phyloP scores from a whole-genome alignment of 2,797 vertebrate species.

The Gephyroberyx darwinii region DNA sequence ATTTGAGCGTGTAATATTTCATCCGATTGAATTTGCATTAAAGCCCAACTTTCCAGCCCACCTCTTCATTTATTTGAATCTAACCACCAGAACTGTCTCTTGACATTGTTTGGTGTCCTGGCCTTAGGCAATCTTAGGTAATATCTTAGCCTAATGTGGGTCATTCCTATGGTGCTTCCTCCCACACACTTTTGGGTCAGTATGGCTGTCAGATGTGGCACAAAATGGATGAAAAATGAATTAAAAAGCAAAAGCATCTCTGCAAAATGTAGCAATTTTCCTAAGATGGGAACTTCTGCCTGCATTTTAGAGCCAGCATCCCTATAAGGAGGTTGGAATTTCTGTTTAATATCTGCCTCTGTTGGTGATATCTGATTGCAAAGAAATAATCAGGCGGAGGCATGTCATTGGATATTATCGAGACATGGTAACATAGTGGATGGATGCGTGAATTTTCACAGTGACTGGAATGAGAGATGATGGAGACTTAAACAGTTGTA shows the following conservation, averaged over 20 bases:
- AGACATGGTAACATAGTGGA: conserved; percentile 6
- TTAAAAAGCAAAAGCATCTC: conserved; percentile 3
- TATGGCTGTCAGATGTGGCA: background rate
- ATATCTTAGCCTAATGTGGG: conserved; percentile 35
- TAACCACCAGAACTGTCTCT: conserved; percentile 49
- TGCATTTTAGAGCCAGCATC: background rate
- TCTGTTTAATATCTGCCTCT: conserved; percentile 11
- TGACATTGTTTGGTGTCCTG: conserved; percentile 47
- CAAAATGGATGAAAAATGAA: background rate
- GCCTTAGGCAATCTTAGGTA: conserved; percentile 32
- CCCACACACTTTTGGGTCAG: conserved; percentile 6
- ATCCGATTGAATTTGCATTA: conserved; percentile 76
- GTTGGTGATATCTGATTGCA: conserved; percentile 27
- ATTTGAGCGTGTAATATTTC: conserved; percentile 77
- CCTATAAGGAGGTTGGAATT: background rate
- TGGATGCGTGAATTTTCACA: conserved; percentile 47
- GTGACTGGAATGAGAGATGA: conserved; percentile 33
- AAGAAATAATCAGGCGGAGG: conserved; percentile 22
- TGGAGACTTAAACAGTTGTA: conserved; percentile 46
- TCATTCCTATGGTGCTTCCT: conserved; percentile 11
- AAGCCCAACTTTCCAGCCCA: conserved; percentile 64
- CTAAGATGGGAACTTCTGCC: background rate
- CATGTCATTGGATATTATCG: conserved; percentile 46
- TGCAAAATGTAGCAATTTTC: background rate
- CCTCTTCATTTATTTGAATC: conserved; percentile 74